Conservation (phyloP, 2,888 invertebrate species). For the Nephrotoma guestfalica region DNA sequence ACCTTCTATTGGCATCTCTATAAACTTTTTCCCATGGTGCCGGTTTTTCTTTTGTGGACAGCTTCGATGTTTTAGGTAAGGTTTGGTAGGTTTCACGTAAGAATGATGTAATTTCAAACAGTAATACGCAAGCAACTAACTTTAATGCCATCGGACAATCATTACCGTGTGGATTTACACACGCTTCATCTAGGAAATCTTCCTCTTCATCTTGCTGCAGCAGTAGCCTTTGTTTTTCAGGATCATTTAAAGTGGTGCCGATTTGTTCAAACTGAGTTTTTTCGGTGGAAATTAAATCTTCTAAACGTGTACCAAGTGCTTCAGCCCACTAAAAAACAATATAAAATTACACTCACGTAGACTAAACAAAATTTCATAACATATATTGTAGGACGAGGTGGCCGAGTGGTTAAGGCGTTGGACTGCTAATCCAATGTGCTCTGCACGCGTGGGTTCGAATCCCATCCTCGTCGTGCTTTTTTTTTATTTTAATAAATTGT, state of each 20-base stretch:
- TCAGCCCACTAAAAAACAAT: constrained; percentile 26
- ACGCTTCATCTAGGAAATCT: constrained; percentile 87
- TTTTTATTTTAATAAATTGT: constrained; percentile 20
- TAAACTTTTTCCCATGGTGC: constrained; percentile 72
- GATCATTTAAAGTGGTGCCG: constrained; percentile 52
- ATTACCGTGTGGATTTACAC: constrained; percentile 50
- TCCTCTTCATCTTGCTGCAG: constrained; percentile 84
- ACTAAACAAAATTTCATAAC: constrained; percentile 2
- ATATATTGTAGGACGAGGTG: constrained; percentile 45
- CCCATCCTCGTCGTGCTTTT: constrained; percentile 56
- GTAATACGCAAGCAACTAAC: constrained; percentile 80
- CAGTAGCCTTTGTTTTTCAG: constrained; percentile 62
- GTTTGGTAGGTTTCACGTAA: constrained; percentile 90
- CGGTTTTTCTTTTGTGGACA: constrained; percentile 61
- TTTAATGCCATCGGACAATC: constrained; percentile 81
- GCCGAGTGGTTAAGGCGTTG: constrained; percentile 76
- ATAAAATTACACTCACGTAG: not conserved
- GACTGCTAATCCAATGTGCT: constrained; percentile 76
- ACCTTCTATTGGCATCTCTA: constrained; percentile 74
- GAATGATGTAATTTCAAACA: constrained; percentile 96
- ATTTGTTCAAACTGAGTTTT: constrained; percentile 54
- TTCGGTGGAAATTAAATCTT: constrained; percentile 78
- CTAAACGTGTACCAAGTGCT: constrained; percentile 76
- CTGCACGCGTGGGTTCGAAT: constrained; percentile 75
- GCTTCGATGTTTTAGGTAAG: constrained; percentile 56